Conservation (phyloP, 1,140 invertebrate species). For the Procambarus virginalis region DNA sequence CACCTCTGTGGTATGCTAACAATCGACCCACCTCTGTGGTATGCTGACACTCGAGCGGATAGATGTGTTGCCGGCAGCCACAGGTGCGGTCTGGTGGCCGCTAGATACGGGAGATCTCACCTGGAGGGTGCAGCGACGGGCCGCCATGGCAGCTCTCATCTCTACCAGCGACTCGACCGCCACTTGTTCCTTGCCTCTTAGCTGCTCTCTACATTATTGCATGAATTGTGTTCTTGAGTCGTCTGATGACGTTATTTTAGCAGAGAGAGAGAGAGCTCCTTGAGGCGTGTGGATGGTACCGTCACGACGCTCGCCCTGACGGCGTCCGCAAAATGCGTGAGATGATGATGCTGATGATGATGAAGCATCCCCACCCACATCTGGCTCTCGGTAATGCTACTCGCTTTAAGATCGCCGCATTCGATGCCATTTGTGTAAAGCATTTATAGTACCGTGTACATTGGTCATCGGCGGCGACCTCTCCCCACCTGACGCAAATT, state of each 20-base stretch:
- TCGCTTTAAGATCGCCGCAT: not conserved
- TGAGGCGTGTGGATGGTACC: too few relatives aligned
- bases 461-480: slow-evolving; percentile 5
- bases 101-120: too few relatives aligned
- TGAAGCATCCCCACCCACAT: too few relatives aligned
- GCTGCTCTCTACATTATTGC: too few relatives aligned
- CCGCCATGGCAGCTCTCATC: not conserved
- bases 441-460: not conserved
- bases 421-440: not conserved
- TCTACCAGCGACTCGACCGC: not conserved
- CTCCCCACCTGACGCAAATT: slow-evolving; percentile 36
- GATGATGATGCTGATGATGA: not conserved
- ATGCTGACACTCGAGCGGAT: too few relatives aligned
- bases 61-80: not conserved
- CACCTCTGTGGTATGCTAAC: too few relatives aligned
- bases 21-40: too few relatives aligned
- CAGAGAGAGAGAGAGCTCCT: too few relatives aligned
- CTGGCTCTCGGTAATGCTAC: not conserved
- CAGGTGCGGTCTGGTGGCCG: too few relatives aligned
- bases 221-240: too few relatives aligned
- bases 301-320: not conserved
- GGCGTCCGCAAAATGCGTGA: not conserved
- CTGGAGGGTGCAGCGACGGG: slow-evolving; percentile 4
- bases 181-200: too few relatives aligned
- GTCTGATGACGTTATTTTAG: too few relatives aligned